Percentiles rank a stretch among this genome's conserved stretches.
Evolutionary conservation across 1,140 invertebrate genomes (phyloP).

Genomic region (Drosophila tsacasi): DNA sequence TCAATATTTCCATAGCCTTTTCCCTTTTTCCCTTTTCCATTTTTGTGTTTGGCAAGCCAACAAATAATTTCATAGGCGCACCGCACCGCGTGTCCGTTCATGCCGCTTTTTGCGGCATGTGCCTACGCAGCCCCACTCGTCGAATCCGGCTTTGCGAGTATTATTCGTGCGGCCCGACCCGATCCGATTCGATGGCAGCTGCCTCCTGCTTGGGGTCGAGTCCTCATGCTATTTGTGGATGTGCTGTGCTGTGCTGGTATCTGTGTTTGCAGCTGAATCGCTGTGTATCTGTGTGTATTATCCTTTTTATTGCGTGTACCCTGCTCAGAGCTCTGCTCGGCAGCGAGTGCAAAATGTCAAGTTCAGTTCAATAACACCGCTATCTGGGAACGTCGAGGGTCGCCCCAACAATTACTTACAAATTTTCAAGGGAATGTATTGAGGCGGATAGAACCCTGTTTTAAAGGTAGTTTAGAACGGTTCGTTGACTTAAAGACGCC

Average conservation of each 20-base stretch:
- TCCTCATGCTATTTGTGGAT: conserved; percentile 42
- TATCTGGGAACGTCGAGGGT: conserved; percentile 1
- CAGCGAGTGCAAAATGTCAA: conserved; percentile 74
- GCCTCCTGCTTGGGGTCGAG: conserved; percentile 42
- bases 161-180: conserved; percentile 52
- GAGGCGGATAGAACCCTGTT: no score
- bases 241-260: conserved; percentile 32
- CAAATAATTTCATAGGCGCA: conserved; percentile 76
- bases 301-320: conserved; percentile 77
- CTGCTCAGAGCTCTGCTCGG: conserved; percentile 11
- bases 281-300: conserved; percentile 58
- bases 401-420: conserved; percentile 11
- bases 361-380: conserved; percentile 80
- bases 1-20: conserved; percentile 53
- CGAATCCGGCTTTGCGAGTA: conserved; percentile 44
- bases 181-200: conserved; percentile 28
- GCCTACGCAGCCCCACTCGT: conserved; percentile 31
- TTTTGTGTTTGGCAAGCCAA: conserved; percentile 30
- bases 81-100: conserved; percentile 54
- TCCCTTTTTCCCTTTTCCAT: conserved; percentile 2
- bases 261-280: conserved; percentile 25
- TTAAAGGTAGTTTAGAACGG: not conserved
- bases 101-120: conserved; percentile 45
- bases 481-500: not conserved
- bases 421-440: not conserved